Base-by-base conservation (phyloP, 1,140 invertebrate genomes). In the Onthophagus taurus region DNA sequence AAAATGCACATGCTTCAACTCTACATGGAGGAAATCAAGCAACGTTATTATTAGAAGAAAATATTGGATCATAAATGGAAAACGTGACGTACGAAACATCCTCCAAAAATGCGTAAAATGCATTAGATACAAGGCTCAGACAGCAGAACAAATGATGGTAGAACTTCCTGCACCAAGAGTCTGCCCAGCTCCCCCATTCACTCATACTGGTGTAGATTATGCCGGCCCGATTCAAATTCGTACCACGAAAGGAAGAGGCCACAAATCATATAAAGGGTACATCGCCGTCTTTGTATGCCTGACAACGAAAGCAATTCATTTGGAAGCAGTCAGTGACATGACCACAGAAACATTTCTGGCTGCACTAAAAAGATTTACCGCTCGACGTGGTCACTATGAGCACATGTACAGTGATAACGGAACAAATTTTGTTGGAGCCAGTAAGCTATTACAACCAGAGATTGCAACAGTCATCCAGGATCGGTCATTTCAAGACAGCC, bases 241-340 rank as follows among this genome's bases (percentile, higher is more conserved):
- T 14, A 21, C 20, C 20, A 7, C 5, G 3, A 19, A 18, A 9
- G 3, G 39, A 31, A 5, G 23, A 3, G 30, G 30, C 11, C 16
- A 9, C 4, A 42, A 21, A 2, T 34, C 16, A 13, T 30, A 47
- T 61, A 59, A 26, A 29, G 13, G 9, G 8, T 38, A 38, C 19
- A 21, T 58, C n/a, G 42, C 45, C 13, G 7, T 62, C 7, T 61
- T 64, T 39, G 49, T 58, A 5, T 64, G 58, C 35, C 45, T 53
- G 8, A 20, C 49, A 0, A 59, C 56, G n/a, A 50, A 47, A 43
- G 59, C 58, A 13, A 37, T 57, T 11, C 61, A 64, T 35, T 29
- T 64, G 5, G 56, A 64, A 49, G 16, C 52, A 4, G 55, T 60
- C 0, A 42, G 24, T 13, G 49, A 54, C 45, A 19, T 58, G 4